Evolutionary conservation across 2,797 vertebrate species (phyloP), one percentile per base, ranked within the genome.

Genomic region (Mus caroli): DNA sequence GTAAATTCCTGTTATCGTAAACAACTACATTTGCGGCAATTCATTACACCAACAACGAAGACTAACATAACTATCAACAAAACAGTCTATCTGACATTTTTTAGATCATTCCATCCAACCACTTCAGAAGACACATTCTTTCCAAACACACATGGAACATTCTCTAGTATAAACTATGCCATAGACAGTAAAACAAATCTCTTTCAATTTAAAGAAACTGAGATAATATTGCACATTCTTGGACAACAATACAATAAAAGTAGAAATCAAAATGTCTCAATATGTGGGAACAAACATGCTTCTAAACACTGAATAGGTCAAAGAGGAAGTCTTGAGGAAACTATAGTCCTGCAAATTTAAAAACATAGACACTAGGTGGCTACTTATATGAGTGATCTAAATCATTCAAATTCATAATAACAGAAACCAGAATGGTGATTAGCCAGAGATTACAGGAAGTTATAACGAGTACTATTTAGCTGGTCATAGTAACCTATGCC

Each of bases 81-180:
- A 91, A 86, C 52, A 58, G 58, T 46, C 34, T 60, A 22, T 26
- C 75, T 62, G 87, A 89, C 40, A 91, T 86, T 91, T 91, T 86
- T 87, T 73, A 73, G 75, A 94, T 62, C 82, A 91, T 52, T 80
- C 54, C 34, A 86, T 69, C 52, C 31, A 71, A 60, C 82, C 34
- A 79, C 62, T 71, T 71, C 82, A 94, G 88, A 94, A 94, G 28
- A 79, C 40, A 52, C 93, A 91, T 91, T 86, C 88, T 79, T 91
- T 87, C 62, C 75, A 85, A 73, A 60, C 43, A 91, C 54, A 87
- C 82, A 71, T 14, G 12, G 9, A 91, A 62, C 43, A 52, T 94
- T 91, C 62, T 79, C 62, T 19, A 84, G 60, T 13, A 85, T 24
- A 79, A 62, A 40, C 73, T 54, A 58, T 60, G 83, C 71, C 62